phyloP scores from a whole-genome alignment of 2,888 invertebrate genomes.

The Schrankia costaestrigalis region DNA sequence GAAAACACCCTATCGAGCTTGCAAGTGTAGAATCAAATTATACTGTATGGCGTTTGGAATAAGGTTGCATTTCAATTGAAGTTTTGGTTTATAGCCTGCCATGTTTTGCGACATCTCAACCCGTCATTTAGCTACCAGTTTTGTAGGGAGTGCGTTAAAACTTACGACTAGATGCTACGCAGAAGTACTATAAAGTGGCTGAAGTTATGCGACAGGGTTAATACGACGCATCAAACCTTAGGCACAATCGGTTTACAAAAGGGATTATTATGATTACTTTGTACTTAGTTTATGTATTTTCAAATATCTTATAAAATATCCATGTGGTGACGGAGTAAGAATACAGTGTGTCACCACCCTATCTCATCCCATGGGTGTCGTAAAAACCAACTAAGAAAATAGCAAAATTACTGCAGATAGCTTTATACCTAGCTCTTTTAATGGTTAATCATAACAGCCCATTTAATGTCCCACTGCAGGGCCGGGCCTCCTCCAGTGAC shows the following conservation, averaged over 20 bases:
- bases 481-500: too few relatives aligned
- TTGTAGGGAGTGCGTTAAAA: slow-evolving; percentile 44
- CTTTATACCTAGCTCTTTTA: too few relatives aligned
- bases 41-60: slow-evolving; percentile 15
- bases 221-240: slow-evolving; percentile 7
- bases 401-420: too few relatives aligned
- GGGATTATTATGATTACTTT: slow-evolving; percentile 9
- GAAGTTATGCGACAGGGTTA: slow-evolving; percentile 22
- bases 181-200: slow-evolving; percentile 30
- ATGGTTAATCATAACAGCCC: too few relatives aligned
- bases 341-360: neutral
- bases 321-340: neutral
- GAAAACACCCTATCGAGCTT: too few relatives aligned
- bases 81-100: slow-evolving; percentile 38
- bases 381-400: neutral
- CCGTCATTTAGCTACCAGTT: slow-evolving; percentile 53
- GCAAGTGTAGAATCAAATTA: slow-evolving; percentile 16
- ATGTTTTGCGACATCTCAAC: slow-evolving; percentile 44
- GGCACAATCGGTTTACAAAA: too few relatives aligned
- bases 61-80: slow-evolving; percentile 25
- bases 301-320: neutral
- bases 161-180: slow-evolving; percentile 30
- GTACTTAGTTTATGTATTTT: neutral
- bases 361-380: neutral
- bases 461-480: too few relatives aligned